These are phyloP conservation scores for Gryllus bimaculatus DNA, from an alignment of 1,140 invertebrate genomes.

Conservation along the genomic window DNA sequence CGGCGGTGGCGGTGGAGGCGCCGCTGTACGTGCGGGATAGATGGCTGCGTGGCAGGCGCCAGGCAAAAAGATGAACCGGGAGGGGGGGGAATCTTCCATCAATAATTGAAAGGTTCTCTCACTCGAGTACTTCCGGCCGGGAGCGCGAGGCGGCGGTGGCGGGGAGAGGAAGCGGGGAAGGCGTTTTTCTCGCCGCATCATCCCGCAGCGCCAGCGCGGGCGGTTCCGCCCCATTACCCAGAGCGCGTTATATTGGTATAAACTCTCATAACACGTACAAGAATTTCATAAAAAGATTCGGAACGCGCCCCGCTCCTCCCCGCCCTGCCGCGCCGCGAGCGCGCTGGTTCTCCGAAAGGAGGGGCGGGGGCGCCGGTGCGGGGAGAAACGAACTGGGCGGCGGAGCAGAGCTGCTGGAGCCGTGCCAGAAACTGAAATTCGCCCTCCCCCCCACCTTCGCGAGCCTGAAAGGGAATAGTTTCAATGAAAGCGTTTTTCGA, in stretches of 20 bases:
- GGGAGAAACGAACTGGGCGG: too few species aligned
- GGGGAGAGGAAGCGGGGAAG: background rate
- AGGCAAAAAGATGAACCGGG: background rate
- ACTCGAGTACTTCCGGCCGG: background rate
- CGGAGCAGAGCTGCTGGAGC: too few species aligned
- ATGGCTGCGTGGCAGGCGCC: background rate
- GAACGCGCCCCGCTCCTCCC: background rate
- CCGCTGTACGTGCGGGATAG: background rate
- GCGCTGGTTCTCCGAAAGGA: too few species aligned
- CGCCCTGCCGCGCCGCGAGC: background rate
- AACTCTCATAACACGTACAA: slow-evolving; percentile 16
- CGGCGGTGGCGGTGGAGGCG: background rate
- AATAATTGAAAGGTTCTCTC: slow-evolving; percentile 5
- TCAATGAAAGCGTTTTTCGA: too few species aligned
- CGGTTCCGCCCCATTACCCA: background rate
- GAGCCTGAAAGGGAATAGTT: too few species aligned
- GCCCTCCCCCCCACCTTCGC: too few species aligned
- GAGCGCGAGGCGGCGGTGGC: background rate
- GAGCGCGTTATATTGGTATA: slow-evolving; percentile 12
- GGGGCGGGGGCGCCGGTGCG: too few species aligned
- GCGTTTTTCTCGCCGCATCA: too few species aligned
- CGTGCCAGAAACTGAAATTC: too few species aligned
- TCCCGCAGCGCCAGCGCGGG: background rate
- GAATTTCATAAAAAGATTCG: slow-evolving; percentile 16
- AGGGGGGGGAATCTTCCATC: background rate